Evolutionary conservation across 2,888 invertebrate species (phyloP), one percentile per base, ranked within the genome.

Genomic region (Drosophila putrida): DNA sequence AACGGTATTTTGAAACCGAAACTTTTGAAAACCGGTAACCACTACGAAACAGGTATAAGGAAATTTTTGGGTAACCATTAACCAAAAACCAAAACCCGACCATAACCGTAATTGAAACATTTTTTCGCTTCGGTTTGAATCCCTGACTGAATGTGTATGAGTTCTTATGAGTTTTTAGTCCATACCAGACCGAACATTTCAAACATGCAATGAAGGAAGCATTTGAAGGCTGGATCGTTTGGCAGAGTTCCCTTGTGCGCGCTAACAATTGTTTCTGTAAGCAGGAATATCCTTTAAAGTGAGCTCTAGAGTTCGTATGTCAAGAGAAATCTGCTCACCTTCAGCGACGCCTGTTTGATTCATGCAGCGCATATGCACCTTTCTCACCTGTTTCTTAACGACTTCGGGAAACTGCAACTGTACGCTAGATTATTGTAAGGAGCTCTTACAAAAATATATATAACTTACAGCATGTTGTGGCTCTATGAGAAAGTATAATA

Each of bases 191-290:
- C 91, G 28, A 91, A 80, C 60, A 80, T 85, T n/a, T 91, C 82
- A 39, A 92, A 85, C 61, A 92, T 75, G 68, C 92, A 92, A 47
- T 92, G 90, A 0, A 92, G 44, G 55, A 91, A 92, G 38, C 92
- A 92, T 59, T 92, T 88, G 0, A 92, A 75, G 6, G 64, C 57
- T 9, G 71, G 79, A 66, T 91, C 88, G 10, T 73, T 65, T 9
- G 91, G 85, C 33, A 92, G 4, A 4, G 5, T 80, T 13, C 71
- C 77, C 6, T 51, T 64, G 8, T 79, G 69, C 2, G 75, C 81
- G 35, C 77, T 49, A 0, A 1, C 11, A 15, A 91, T 60, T 1
- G 82, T 11, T 2, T 77, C 91, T 90, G 57, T 1, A 74, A 64
- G 1, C 0, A 4, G 0, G 9, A 46, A 59, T 25, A 20, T 46